A percentile compares a stretch with the other conserved stretches of the same genome.
These are phyloP conservation scores for Teleopsis dalmanni DNA, from an alignment of 1,140 invertebrate genomes.

Conservation along the genomic window DNA sequence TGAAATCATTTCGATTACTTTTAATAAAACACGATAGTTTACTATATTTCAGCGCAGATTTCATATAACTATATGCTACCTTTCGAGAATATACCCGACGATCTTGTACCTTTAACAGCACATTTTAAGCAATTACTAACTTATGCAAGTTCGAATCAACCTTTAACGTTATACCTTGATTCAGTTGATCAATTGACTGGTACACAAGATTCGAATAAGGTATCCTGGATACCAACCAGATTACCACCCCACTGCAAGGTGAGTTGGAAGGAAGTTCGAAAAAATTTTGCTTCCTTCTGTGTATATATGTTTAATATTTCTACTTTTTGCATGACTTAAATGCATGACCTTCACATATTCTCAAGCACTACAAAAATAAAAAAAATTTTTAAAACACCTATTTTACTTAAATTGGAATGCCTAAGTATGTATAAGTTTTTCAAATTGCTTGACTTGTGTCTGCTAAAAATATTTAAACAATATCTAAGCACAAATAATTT, in stretches of 20 bases:
- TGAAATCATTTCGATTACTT: constrained; percentile 29
- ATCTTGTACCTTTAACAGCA: constrained; percentile 88
- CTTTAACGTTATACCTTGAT: constrained; percentile 80
- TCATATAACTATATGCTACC: constrained; percentile 90
- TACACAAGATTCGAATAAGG: constrained; percentile 86
- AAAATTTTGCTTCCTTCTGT: neutral
- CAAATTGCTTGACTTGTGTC: constrained; percentile 41
- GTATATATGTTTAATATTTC: neutral
- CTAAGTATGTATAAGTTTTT: constrained; percentile 31
- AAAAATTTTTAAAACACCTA: neutral
- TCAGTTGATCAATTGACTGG: constrained; percentile 94
- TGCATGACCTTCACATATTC: neutral
- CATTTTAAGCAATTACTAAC: constrained; percentile 91
- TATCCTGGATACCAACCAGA: constrained; percentile 91
- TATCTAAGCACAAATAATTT: constrained; percentile 10
- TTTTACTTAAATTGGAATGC: neutral
- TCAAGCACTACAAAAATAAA: neutral
- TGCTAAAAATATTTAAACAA: constrained; percentile 28
- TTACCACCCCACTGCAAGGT: constrained; percentile 88
- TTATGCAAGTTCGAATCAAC: constrained; percentile 70
- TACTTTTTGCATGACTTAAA: neutral
- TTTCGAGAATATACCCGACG: constrained; percentile 90
- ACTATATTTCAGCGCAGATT: constrained; percentile 54
- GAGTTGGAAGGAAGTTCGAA: constrained; percentile 18
- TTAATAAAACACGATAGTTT: neutral